phyloP scores from a whole-genome alignment of 2,113 vertebrate genomes.

The Aptenodytes forsteri region DNA sequence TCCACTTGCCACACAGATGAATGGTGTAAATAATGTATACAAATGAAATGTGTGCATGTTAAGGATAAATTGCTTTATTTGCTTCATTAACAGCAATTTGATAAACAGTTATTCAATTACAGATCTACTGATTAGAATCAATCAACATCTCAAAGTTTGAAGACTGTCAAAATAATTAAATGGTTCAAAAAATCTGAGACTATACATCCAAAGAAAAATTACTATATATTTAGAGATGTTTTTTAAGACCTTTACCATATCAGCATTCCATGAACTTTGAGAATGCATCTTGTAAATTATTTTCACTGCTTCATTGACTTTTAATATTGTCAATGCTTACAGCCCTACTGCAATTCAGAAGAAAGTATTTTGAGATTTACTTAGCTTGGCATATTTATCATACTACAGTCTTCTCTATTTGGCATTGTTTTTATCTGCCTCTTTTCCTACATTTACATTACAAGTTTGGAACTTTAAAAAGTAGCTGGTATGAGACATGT shows the following conservation, averaged over 20 bases:
- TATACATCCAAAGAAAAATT: slow-evolving; percentile 50
- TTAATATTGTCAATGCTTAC: slow-evolving; percentile 7
- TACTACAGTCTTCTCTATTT: not conserved
- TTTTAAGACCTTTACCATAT: slow-evolving; percentile 45
- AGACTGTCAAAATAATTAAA: slow-evolving; percentile 68
- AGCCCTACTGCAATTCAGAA: not conserved
- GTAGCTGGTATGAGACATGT: not conserved
- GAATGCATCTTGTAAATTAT: slow-evolving; percentile 26
- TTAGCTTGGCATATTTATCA: not conserved
- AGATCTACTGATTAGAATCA: slow-evolving; percentile 64
- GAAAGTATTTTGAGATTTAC: not conserved
- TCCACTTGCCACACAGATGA: not conserved
- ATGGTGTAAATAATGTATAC: not conserved
- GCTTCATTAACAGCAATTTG: slow-evolving; percentile 46
- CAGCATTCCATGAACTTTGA: slow-evolving; percentile 20
- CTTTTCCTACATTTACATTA: not conserved
- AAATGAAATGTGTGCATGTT: not conserved
- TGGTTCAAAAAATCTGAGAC: slow-evolving; percentile 54
- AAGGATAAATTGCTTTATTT: slow-evolving; percentile 23
- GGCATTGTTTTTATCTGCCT: not conserved
- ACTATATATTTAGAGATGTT: slow-evolving; percentile 35
- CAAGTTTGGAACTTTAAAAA: not conserved
- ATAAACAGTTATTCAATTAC: slow-evolving; percentile 51
- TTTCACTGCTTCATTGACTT: slow-evolving; percentile 19
- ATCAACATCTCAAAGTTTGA: slow-evolving; percentile 64